Evolutionary conservation across 1,140 invertebrate species (phyloP), one percentile per base, ranked within the genome.

Genomic region (Amphibalanus amphitrite): DNA sequence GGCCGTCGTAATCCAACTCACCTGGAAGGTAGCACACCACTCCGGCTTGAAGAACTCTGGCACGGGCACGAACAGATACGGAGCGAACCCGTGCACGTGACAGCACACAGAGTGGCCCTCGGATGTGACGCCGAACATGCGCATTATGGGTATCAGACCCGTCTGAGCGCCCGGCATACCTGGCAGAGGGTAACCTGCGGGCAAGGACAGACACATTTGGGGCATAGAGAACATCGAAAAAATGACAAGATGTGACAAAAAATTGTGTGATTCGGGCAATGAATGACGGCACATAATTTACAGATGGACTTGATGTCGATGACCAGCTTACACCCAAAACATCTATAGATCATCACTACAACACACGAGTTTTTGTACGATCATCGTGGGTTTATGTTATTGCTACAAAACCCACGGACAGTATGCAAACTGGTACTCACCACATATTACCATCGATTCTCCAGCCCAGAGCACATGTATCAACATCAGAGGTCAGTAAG

Each of bases 41-140:
- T 82, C 78, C 72, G 86, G 81, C 69, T 84, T 85, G 78, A 97
- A 97, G 69, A 83, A 85, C 23, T 80, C 69, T 67, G 95, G 94
- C 6, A 92, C 88, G 67, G 86, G 85, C 0, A 96, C 90, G 83
- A 90, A 99, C 75, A 99, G 92, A 81, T 98, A 99, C 0, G 97
- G 95, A 69, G 88, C 87, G 82, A 96, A 99, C 13, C 97, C 97
- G 85, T 98, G 95, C 25, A 98, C 89, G 82, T 98, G 92, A 80
- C 92, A 96, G 79, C 95, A 91, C 28, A 99, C 89, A 30, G 95
- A 97, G 82, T 98, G 89, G 20, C 95, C 95, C 76, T 88, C 84
- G 82, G 89, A 87, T 29, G 93, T 98, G 1, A 98, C 86, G 40
- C 97, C 97, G 85, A 90, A 99, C 88, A 99, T 91, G 76, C 96